Percentiles rank a stretch among this genome's conserved stretches.
Evolutionary conservation across 2,888 invertebrate genomes (phyloP).

Genomic region (Heterodera filipjevi): DNA sequence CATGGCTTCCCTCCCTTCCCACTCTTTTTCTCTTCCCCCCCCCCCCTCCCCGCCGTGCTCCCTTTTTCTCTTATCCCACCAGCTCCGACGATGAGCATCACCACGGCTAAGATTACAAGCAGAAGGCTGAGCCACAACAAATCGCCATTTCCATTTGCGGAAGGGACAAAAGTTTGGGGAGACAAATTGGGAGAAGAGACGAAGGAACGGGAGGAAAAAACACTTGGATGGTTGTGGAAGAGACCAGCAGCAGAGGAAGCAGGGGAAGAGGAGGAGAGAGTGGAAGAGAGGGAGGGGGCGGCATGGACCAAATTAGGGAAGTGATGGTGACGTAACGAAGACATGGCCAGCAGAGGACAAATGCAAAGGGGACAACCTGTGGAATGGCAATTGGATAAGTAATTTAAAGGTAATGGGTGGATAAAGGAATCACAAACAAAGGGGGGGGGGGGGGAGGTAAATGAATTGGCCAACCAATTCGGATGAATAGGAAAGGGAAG

Average conservation of each 20-base stretch:
- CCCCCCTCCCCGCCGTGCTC: not conserved
- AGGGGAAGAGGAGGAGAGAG: not conserved
- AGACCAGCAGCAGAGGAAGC: not conserved
- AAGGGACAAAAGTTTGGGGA: not conserved
- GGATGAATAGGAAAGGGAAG: not conserved
- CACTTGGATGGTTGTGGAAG: not conserved
- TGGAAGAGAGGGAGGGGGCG: not conserved
- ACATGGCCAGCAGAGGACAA: not conserved
- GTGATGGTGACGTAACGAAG: not conserved
- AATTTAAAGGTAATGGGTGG: not conserved
- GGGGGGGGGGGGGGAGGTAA: not conserved
- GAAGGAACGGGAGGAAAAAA: constrained; percentile 5
- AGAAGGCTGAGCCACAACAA: constrained; percentile 20
- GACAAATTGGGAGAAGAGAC: not conserved
- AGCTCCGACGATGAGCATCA: constrained; percentile 15
- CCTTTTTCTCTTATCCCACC: not conserved
- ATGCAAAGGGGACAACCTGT: not conserved
- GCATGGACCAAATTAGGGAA: not conserved
- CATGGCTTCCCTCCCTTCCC: not conserved
- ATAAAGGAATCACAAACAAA: not conserved
- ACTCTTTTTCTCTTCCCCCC: not conserved
- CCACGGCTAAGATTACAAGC: constrained; percentile 20
- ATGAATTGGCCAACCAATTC: not conserved
- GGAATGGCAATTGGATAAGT: not conserved
- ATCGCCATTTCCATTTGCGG: not conserved